Conservation (phyloP, 1,140 invertebrate species). For the Lordiphosa stackelbergi region DNA sequence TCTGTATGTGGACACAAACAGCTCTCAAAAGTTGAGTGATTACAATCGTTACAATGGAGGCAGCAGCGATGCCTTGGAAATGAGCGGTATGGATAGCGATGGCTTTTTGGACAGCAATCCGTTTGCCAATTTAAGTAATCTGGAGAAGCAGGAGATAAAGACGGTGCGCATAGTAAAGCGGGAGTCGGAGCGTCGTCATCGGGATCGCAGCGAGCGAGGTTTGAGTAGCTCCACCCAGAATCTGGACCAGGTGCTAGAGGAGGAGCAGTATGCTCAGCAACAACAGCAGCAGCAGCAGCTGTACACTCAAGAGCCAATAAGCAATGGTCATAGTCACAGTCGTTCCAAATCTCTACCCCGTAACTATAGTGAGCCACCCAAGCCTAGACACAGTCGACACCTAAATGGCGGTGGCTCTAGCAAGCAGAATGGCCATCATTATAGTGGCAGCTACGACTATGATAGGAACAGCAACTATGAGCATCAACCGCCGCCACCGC, state of each 20-base stretch:
- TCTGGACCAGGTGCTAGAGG: constrained; percentile 80
- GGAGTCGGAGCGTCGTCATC: constrained; percentile 89
- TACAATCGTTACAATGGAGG: constrained; percentile 69
- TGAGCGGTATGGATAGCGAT: constrained; percentile 77
- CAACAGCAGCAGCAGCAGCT: constrained; percentile 38
- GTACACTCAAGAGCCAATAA: constrained; percentile 58
- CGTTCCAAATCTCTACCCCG: constrained; percentile 70
- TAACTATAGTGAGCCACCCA: constrained; percentile 66
- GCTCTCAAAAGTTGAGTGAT: constrained; percentile 59
- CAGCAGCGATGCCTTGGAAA: constrained; percentile 65
- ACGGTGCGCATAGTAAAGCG: constrained; percentile 95
- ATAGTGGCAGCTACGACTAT: constrained; percentile 50
- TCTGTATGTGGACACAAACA: constrained; percentile 79
- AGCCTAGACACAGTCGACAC: constrained; percentile 50
- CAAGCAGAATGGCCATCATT: constrained; percentile 63
- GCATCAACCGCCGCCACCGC: constrained; percentile 59
- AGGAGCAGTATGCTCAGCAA: constrained; percentile 72
- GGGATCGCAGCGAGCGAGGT: constrained; percentile 82
- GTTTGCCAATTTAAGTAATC: constrained; percentile 85
- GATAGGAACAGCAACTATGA: constrained; percentile 74
- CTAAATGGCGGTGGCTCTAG: constrained; percentile 29
- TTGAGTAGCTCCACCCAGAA: constrained; percentile 72
- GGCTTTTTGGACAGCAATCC: constrained; percentile 78
- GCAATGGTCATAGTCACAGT: constrained; percentile 52
- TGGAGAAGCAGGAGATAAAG: constrained; percentile 92